Percentiles rank a stretch among this genome's conserved stretches.
Evolutionary conservation across 2,888 invertebrate genomes (phyloP).

Genomic region (Drosophila suboccidentalis): DNA sequence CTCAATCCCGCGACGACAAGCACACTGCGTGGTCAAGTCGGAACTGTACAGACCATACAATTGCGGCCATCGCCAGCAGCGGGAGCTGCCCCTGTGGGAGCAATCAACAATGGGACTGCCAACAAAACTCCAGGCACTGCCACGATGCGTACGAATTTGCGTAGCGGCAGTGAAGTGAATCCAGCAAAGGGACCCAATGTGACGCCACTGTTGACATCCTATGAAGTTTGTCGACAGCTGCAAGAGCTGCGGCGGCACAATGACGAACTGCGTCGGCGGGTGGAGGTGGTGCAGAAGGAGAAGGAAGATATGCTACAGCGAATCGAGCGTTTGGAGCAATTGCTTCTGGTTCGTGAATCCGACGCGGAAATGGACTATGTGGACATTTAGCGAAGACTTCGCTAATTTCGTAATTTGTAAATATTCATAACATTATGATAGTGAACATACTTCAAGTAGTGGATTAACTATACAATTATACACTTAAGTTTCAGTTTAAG

Average conservation of each 20-base stretch:
- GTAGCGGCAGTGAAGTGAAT: conserved; percentile 38
- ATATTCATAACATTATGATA: conserved; percentile 51
- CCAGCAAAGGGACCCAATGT: conserved; percentile 62
- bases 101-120: conserved; percentile 55
- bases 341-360: conserved; percentile 69
- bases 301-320: conserved; percentile 83
- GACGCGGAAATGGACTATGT: conserved; percentile 63
- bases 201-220: conserved; percentile 79
- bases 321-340: conserved; percentile 82
- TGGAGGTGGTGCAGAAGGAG: conserved; percentile 82
- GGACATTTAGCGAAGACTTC: conserved; percentile 56
- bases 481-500: conserved; percentile 26
- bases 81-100: conserved; percentile 15
- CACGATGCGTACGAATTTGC: conserved; percentile 37
- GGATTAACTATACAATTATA: conserved; percentile 5
- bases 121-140: conserved; percentile 37
- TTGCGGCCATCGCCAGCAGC: conserved; percentile 56
- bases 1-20: conserved; percentile 49
- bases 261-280: conserved; percentile 82
- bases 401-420: conserved; percentile 51
- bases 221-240: conserved; percentile 84
- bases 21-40: conserved; percentile 73
- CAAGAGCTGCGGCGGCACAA: conserved; percentile 82
- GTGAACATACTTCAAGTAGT: conserved; percentile 19
- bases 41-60: conserved; percentile 75